phyloP scores from a whole-genome alignment of 2,888 invertebrate genomes.

The Lucinisca nassula region DNA sequence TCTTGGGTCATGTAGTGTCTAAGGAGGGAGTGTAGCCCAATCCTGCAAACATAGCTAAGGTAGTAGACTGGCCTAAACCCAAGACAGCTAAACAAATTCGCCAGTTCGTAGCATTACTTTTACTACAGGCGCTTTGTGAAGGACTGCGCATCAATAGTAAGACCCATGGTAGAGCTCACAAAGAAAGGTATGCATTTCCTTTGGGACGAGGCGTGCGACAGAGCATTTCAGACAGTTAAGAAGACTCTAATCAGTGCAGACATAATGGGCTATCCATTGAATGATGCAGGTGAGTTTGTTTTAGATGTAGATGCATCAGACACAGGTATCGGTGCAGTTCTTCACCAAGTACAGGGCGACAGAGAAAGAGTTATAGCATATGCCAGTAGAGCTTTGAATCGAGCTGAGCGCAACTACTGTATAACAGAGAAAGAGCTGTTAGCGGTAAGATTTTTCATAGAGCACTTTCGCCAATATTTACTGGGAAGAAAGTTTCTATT shows the following conservation, averaged over 20 bases:
- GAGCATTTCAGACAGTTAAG: background rate
- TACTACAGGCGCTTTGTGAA: background rate
- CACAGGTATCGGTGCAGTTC: constrained; percentile 54
- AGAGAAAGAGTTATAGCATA: constrained; percentile 23
- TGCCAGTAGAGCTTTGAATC: constrained; percentile 26
- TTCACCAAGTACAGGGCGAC: constrained; percentile 48
- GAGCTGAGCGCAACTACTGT: constrained; percentile 22
- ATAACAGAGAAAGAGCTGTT: constrained; percentile 26
- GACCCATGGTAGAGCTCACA: background rate
- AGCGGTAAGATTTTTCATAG: constrained; percentile 22
- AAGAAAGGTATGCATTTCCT: background rate
- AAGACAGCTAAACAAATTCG: background rate
- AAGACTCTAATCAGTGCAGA: background rate
- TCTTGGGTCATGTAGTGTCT: background rate
- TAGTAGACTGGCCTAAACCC: background rate
- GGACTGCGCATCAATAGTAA: background rate
- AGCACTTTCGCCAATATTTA: constrained; percentile 22
- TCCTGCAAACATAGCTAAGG: background rate
- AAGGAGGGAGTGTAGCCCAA: background rate
- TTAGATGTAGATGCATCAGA: constrained; percentile 63
- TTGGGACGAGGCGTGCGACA: background rate
- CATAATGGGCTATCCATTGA: background rate
- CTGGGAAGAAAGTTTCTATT: constrained; percentile 26
- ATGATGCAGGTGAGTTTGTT: constrained; percentile 37
- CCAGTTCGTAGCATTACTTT: background rate